These are phyloP conservation scores for Podotricha telesiphe DNA, from an alignment of 2,888 invertebrate genomes.

Conservation along the genomic window DNA sequence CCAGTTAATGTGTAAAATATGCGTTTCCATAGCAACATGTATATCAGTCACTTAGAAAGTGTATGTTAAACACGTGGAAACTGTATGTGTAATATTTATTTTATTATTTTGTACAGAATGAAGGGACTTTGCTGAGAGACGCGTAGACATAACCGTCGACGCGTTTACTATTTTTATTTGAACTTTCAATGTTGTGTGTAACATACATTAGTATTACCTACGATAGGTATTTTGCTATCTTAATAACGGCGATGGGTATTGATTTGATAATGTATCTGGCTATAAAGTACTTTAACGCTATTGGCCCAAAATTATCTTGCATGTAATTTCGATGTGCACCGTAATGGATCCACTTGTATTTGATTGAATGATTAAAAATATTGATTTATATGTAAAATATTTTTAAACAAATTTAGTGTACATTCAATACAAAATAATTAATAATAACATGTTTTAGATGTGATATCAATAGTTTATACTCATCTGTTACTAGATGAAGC, in stretches of 20 bases:
- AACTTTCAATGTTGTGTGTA: neutral
- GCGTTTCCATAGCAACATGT: no score
- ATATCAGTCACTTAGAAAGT: no score
- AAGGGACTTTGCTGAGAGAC: neutral
- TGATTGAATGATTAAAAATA: slow-evolving; percentile 22
- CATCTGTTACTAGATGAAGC: neutral
- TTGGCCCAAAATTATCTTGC: slow-evolving; percentile 23
- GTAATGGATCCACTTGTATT: slow-evolving; percentile 24
- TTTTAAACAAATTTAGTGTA: neutral
- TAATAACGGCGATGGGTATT: slow-evolving; percentile 26
- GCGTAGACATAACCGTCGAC: neutral
- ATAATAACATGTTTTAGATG: neutral
- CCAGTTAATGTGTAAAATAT: no score
- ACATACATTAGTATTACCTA: slow-evolving; percentile 7
- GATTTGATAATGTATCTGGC: slow-evolving; percentile 22
- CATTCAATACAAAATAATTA: neutral
- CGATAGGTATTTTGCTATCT: slow-evolving; percentile 27
- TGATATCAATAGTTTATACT: neutral
- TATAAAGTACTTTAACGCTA: slow-evolving; percentile 12
- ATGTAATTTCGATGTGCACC: slow-evolving; percentile 26
- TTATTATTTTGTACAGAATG: neutral
- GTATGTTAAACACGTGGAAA: no score
- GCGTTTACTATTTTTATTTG: neutral
- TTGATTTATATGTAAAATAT: neutral
- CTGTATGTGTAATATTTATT: no score